phyloP scores from a whole-genome alignment of 2,797 vertebrate species.

The Numenius phaeopus region DNA sequence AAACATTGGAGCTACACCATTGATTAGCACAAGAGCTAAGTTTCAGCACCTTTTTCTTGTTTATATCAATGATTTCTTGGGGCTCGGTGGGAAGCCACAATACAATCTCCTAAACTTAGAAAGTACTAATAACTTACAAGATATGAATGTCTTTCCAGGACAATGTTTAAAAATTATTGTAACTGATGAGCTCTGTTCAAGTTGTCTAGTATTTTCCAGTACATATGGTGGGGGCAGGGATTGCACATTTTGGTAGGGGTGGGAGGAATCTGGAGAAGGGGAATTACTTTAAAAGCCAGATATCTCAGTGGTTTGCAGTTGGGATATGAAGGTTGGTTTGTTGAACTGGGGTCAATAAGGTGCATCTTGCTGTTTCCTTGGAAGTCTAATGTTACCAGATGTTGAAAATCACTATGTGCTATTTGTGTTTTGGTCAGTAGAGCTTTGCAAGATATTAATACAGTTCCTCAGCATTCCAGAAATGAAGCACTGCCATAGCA shows the following conservation, averaged over 20 bases:
- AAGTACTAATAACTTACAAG: neutral
- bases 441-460: neutral
- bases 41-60: neutral
- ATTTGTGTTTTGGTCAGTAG: slow-evolving; percentile 1
- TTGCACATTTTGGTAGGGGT: neutral
- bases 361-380: neutral
- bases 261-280: neutral
- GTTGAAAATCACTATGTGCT: neutral
- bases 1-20: neutral
- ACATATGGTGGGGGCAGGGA: neutral
- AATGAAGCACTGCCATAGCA: neutral
- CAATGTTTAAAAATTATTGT: neutral
- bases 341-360: neutral
- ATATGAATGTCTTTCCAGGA: neutral
- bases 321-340: neutral
- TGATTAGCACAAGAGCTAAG: neutral
- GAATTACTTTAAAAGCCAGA: neutral
- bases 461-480: neutral
- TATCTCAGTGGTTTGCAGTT: neutral
- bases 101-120: neutral
- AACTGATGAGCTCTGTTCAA: neutral
- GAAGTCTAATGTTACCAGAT: neutral
- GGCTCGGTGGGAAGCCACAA: neutral
- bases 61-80: neutral
- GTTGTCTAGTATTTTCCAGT: neutral